These are phyloP conservation scores for Esox niger DNA, from an alignment of 2,113 vertebrate species.

Conservation along the genomic window DNA sequence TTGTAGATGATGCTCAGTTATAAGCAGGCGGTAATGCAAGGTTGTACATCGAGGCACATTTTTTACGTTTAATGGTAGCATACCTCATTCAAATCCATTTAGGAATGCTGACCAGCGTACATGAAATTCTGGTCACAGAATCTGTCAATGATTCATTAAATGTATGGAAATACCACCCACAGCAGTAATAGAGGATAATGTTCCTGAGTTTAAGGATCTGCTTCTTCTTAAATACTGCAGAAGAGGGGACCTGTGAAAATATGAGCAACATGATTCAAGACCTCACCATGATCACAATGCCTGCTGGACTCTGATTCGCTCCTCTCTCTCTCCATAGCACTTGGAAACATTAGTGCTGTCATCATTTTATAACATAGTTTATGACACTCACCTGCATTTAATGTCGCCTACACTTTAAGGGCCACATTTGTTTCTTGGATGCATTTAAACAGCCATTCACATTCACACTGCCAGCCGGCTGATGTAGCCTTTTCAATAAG, in stretches of 20 bases:
- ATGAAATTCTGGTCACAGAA: too few relatives aligned
- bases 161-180: neutral
- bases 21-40: neutral
- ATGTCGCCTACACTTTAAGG: slow-evolving; percentile 43
- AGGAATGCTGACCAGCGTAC: too few relatives aligned
- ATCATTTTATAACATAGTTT: slow-evolving; percentile 54
- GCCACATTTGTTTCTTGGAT: slow-evolving; percentile 33
- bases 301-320: slow-evolving; percentile 9
- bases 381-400: slow-evolving; percentile 39
- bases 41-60: neutral
- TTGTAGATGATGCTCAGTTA: too few relatives aligned
- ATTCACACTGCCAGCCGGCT: slow-evolving; percentile 33
- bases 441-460: slow-evolving; percentile 49
- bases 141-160: slow-evolving; percentile 7
- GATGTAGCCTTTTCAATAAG: slow-evolving; percentile 32
- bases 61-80: too few relatives aligned
- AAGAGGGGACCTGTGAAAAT: slow-evolving; percentile 12
- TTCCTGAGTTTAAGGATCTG: slow-evolving; percentile 16
- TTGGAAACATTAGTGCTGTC: slow-evolving; percentile 58
- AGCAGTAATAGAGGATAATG: neutral
- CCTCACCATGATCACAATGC: slow-evolving; percentile 21
- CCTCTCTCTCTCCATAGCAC: slow-evolving; percentile 24
- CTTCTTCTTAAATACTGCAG: slow-evolving; percentile 17
- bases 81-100: too few relatives aligned
- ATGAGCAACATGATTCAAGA: slow-evolving; percentile 32